Conservation (phyloP, 2,888 invertebrate genomes). For the Sipunculus nudus region DNA sequence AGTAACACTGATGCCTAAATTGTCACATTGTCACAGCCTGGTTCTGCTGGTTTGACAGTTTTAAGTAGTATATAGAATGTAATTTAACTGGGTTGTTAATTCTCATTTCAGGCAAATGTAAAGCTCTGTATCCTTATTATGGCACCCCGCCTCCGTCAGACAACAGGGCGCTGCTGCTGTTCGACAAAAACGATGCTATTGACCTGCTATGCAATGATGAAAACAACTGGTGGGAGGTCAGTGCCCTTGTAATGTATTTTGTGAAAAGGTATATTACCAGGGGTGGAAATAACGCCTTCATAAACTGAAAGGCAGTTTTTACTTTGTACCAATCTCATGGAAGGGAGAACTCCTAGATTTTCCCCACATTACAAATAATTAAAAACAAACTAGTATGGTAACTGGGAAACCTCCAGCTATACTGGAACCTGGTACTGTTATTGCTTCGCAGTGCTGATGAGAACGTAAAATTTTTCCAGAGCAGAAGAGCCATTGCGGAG, state of each 20-base stretch:
- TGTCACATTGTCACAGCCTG: not conserved
- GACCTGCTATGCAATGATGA: constrained; percentile 57
- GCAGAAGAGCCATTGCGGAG: no score
- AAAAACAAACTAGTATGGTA: no score
- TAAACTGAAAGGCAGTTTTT: no score
- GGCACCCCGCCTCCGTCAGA: constrained; percentile 46
- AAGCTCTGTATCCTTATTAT: constrained; percentile 31
- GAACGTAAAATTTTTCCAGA: no score
- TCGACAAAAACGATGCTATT: constrained; percentile 58
- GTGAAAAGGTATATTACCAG: no score
- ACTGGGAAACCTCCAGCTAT: no score
- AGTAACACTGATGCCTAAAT: not conserved
- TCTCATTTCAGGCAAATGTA: constrained; percentile 17
- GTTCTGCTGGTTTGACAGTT: not conserved
- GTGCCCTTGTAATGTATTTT: constrained; percentile 24
- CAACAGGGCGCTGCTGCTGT: constrained; percentile 42
- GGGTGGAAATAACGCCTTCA: no score
- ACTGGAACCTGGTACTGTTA: no score
- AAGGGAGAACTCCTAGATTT: no score
- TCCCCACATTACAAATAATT: no score
- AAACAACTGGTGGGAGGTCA: constrained; percentile 64
- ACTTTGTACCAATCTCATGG: no score
- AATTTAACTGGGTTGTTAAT: not conserved
- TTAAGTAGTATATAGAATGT: not conserved
- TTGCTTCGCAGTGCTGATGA: no score